Evolutionary conservation across 2,888 invertebrate genomes (phyloP), one percentile per base, ranked within the genome.

Genomic region (Nycteola revayana): DNA sequence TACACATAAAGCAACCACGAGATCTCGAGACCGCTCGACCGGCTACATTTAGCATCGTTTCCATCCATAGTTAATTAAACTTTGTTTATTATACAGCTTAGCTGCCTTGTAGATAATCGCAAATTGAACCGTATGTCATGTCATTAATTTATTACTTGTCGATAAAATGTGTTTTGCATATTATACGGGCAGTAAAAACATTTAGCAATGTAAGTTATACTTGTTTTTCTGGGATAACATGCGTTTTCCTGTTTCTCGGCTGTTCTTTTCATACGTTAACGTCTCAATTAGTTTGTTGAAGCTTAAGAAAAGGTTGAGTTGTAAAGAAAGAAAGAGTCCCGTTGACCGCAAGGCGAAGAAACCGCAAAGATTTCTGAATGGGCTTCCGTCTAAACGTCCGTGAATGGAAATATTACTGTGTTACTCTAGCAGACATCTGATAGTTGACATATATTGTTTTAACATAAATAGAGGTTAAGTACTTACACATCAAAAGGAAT

Each of bases 81-180:
- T 41, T 52, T 42, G 40, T 56, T 56, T 54, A 57, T 54, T 52
- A 53, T 42, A 25, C 57, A 37, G 44, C 42, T 45, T 32, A 22
- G 27, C 11, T 54, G 53, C 36, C 27, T 51, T 56, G 41, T 38
- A 52, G 53, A 57, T 52, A 57, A 57, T 54, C 41, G 38, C 42
- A 45, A 52, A 57, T 53, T 56, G 53, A 57, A 56, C 39, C 56
- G 35, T 53, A 42, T 28, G 53, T 49, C 52, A 57, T 52, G 42
- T 42, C 41, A 45, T 42, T 49, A 40, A 47, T 39, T 36, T 43
- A 48, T 56, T 48, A 41, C 28, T 33, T 31, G 9, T 9, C 32
- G 52, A 56, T 53, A 32, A 48, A 22, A 28, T 30, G 18, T 36
- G 51, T 35, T 53, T 41, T 44, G 34, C 41, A 56, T 56, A 51